phyloP scores from a whole-genome alignment of 2,888 invertebrate genomes.

The Dryadula phaetusa region DNA sequence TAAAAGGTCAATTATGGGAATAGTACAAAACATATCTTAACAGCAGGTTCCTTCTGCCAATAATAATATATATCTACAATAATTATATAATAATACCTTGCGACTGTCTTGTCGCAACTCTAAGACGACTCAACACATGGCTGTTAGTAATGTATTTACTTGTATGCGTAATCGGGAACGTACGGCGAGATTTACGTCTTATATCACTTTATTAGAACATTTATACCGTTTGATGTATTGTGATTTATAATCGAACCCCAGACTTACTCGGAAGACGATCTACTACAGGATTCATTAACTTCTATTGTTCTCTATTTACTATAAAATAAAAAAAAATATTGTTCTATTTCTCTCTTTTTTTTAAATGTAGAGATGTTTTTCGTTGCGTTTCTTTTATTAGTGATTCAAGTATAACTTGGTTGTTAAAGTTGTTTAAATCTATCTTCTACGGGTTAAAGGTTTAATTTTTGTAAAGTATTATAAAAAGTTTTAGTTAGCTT shows the following conservation, averaged over 20 bases:
- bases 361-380: no score
- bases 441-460: no score
- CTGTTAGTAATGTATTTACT: constrained; percentile 30
- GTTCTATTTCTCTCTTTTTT: no score
- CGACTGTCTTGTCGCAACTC: neutral
- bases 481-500: no score
- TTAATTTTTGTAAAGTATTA: no score
- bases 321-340: neutral
- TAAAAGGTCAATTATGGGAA: no score
- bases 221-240: constrained; percentile 9
- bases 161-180: constrained; percentile 30
- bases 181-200: constrained; percentile 26
- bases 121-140: neutral
- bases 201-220: constrained; percentile 20
- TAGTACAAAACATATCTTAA: no score
- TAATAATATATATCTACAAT: no score
- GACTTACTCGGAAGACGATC: neutral
- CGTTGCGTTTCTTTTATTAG: no score
- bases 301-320: neutral
- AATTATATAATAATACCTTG: neutral
- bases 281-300: constrained; percentile 6
- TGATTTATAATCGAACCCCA: constrained; percentile 8
- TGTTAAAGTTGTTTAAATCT: no score
- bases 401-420: no score
- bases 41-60: no score